These are phyloP conservation scores for Phragmatobia fuliginosa DNA, from an alignment of 2,888 invertebrate species.

Conservation along the genomic window DNA sequence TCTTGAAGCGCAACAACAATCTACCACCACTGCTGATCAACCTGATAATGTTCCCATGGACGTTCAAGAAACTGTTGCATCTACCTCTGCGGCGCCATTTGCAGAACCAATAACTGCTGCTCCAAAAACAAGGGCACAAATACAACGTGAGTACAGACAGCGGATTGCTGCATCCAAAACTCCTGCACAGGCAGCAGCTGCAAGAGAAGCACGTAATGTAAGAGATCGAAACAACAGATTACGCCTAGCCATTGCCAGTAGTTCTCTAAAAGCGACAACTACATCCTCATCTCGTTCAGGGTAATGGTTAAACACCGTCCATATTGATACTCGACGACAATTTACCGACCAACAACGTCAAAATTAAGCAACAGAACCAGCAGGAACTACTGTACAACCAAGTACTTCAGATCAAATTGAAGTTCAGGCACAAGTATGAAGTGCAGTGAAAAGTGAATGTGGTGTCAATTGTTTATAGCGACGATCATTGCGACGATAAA, in stretches of 20 bases:
- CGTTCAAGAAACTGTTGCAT: conserved; percentile 42
- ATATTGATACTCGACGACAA: conserved; percentile 9
- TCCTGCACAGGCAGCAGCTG: conserved; percentile 46
- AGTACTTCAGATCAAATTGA: conserved; percentile 8
- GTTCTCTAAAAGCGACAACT: conserved; percentile 32
- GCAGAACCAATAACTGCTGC: conserved; percentile 40
- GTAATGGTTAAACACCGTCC: conserved; percentile 8
- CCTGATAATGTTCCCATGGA: too few relatives aligned
- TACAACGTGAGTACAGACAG: conserved; percentile 44
- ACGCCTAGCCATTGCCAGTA: conserved; percentile 31
- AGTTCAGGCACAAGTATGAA: conserved; percentile 18
- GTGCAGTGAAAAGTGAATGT: too few relatives aligned
- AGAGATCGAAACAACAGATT: too few relatives aligned
- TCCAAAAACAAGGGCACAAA: conserved; percentile 43
- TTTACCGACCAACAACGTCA: conserved; percentile 18
- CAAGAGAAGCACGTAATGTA: too few relatives aligned
- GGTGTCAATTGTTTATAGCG: too few relatives aligned
- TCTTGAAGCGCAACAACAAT: conserved; percentile 30
- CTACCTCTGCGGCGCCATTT: conserved; percentile 45
- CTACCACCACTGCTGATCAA: conserved; percentile 26
- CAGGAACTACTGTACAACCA: conserved; percentile 29
- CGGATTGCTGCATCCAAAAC: conserved; percentile 46
- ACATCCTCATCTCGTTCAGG: conserved; percentile 41
- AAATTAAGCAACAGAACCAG: conserved; percentile 28
- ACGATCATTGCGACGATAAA: too few relatives aligned